phyloP scores from a whole-genome alignment of 2,888 invertebrate species.

The Ditula angustiorana region DNA sequence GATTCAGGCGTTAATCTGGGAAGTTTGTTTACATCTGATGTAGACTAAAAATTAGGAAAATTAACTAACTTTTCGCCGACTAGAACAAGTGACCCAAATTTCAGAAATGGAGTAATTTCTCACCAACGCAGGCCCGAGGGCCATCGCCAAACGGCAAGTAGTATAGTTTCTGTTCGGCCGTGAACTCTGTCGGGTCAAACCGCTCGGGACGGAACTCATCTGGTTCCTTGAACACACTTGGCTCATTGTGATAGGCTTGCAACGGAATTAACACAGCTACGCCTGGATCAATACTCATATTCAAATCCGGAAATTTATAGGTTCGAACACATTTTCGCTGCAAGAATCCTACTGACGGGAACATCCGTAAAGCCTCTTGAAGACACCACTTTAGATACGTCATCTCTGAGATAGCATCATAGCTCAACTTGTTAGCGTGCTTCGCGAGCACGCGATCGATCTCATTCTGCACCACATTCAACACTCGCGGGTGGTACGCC shows the following conservation, averaged over 20 bases:
- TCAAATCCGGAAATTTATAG: constrained; percentile 2
- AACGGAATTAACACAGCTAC: background rate
- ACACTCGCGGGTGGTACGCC: background rate
- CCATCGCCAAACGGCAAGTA: constrained; percentile 15
- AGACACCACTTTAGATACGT: constrained; percentile 17
- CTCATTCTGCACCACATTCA: constrained; percentile 1
- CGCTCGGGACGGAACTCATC: constrained; percentile 3
- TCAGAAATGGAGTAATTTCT: too few species aligned
- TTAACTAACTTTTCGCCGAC: too few species aligned
- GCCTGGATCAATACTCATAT: constrained; percentile 10
- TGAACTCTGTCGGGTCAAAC: background rate
- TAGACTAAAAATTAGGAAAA: too few species aligned
- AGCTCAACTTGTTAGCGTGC: constrained; percentile 10
- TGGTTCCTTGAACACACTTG: background rate
- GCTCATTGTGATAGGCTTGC: constrained; percentile 8
- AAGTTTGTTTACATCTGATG: too few species aligned
- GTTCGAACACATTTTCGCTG: background rate
- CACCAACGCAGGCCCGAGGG: constrained; percentile 1
- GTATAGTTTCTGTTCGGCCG: background rate
- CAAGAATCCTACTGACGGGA: background rate
- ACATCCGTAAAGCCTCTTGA: constrained; percentile 4
- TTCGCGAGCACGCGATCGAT: background rate
- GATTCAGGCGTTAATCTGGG: too few species aligned
- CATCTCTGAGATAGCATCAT: constrained; percentile 14
- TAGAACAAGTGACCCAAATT: too few species aligned